Conservation (phyloP, 2,797 vertebrate genomes). For the Silurus lanzhouensis region DNA sequence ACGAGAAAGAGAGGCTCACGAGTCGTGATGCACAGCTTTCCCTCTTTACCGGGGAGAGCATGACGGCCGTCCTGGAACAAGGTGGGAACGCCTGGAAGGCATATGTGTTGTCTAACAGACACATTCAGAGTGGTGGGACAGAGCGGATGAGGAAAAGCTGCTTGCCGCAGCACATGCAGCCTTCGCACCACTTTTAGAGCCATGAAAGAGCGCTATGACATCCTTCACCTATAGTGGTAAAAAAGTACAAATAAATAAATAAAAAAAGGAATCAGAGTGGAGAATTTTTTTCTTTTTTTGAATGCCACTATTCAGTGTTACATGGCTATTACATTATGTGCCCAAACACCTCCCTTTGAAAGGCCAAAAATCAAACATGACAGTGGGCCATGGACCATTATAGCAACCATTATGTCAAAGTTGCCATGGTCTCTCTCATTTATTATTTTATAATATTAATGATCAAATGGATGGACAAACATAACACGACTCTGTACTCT, state of each 20-base stretch:
- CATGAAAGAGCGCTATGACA: constrained; percentile 61
- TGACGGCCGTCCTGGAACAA: constrained; percentile 45
- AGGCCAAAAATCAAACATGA: too few species aligned
- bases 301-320: neutral
- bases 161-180: constrained; percentile 51
- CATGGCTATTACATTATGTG: neutral
- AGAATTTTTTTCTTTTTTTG: neutral
- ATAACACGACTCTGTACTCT: too few species aligned
- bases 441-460: too few species aligned
- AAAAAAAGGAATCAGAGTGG: neutral
- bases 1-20: constrained; percentile 64
- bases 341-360: too few species aligned
- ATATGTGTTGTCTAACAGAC: constrained; percentile 28
- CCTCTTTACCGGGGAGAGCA: constrained; percentile 28
- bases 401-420: too few species aligned
- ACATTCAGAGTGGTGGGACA: constrained; percentile 29
- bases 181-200: constrained; percentile 65
- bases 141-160: constrained; percentile 36
- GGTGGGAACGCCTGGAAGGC: constrained; percentile 50
- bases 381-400: too few species aligned
- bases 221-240: constrained; percentile 35
- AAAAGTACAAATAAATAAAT: too few species aligned
- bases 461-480: too few species aligned
- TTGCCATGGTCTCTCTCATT: too few species aligned
- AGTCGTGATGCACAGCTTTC: constrained; percentile 60